Conservation (phyloP, 2,113 vertebrate species). For the Asarcornis scutulata region DNA sequence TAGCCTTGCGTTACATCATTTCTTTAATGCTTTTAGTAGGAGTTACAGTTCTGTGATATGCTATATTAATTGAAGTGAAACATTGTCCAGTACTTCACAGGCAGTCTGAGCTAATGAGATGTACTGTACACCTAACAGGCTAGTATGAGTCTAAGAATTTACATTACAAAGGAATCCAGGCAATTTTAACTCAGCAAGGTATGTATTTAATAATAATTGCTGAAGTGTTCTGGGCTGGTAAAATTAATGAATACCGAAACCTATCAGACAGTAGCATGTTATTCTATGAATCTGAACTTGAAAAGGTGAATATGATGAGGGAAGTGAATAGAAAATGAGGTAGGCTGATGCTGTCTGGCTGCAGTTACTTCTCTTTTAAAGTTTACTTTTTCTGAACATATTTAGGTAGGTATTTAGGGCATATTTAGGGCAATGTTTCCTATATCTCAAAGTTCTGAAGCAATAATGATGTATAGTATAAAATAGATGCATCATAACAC, state of each 20-base stretch:
- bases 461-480: background rate
- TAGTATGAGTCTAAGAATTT: background rate
- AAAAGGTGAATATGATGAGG: background rate
- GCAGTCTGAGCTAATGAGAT: background rate
- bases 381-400: background rate
- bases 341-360: background rate
- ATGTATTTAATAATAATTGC: background rate
- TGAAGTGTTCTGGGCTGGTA: background rate
- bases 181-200: background rate
- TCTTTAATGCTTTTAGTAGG: background rate
- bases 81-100: background rate
- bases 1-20: background rate
- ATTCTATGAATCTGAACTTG: background rate
- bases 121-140: too few relatives aligned
- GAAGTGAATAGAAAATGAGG: background rate
- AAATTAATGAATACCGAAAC: background rate
- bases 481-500: background rate
- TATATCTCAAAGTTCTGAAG: background rate
- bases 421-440: background rate
- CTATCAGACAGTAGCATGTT: background rate
- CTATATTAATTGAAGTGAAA: background rate
- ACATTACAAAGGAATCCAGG: background rate
- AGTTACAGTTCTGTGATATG: background rate
- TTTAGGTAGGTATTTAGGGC: background rate
- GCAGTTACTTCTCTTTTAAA: background rate